Evolutionary conservation across 1,140 invertebrate genomes (phyloP), one percentile per base, ranked within the genome.

Genomic region (Drosophila bocki): DNA sequence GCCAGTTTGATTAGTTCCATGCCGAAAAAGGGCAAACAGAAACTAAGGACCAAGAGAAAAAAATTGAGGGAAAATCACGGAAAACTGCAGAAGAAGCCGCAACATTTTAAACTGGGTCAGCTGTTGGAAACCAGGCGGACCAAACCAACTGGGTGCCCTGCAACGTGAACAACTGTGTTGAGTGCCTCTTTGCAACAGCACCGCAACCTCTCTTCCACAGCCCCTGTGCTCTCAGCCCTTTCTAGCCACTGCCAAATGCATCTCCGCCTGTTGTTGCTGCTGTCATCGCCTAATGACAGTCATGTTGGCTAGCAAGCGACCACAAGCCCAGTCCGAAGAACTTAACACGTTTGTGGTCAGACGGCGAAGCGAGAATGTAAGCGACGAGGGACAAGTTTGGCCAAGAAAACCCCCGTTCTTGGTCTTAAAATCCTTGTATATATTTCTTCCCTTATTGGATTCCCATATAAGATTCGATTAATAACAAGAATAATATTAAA

Each of bases 61-160:
- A 69, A 67, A 51, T 33, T 22, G 39, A 19, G 19, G 33, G 48
- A 12, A 54, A 29, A 44, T 48, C 39, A 51, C 35, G 45, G 45
- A 47, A 54, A 61, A 48, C 13, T 26, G 53, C 41, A 81, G 54
- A 80, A 67, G 69, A 22, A 84, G 64, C 26, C 67, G 53, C 64
- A 56, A 57, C 67, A 77, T 69, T 64, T 74, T 64, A 26, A 84
- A 74, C 54, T 84, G 77, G 81, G 82, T 80, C 72, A 72, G 51
- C 41, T 19, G 50, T 26, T 56, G 45, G 45, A 53, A 56, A 39
- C 29, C 42, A 64, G 50, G 57, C n/a, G 11, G 51, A 48, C 58
- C 56, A 65, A 62, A 62, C 45, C 41, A 53, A 68, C 50, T 63
- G 50, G 57, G 41, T 65, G 67, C 56, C 45, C 17, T 70, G 54